A percentile compares a stretch with the other conserved stretches of the same genome.
Conservation (phyloP, 2,797 vertebrate genomes). For the Coreius guichenoti region DNA sequence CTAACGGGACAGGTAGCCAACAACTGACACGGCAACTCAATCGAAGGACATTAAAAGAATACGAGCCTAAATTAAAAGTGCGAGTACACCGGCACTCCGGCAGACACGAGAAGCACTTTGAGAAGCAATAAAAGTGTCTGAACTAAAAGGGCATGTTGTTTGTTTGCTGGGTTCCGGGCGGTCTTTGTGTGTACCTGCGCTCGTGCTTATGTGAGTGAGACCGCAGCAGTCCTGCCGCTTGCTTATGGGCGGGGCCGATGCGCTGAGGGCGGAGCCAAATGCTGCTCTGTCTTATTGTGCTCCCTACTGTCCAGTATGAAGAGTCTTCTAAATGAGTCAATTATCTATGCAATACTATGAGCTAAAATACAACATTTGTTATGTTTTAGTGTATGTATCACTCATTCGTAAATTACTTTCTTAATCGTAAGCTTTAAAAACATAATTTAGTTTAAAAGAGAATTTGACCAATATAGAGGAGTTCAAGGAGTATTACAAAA, state of each 20-base stretch:
- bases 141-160: neutral
- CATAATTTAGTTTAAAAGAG: neutral
- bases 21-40: constrained; percentile 17
- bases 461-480: neutral
- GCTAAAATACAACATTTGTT: neutral
- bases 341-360: neutral
- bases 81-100: too few species aligned
- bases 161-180: neutral
- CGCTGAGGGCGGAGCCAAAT: constrained; percentile 17
- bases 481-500: neutral
- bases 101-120: neutral
- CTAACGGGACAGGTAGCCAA: constrained; percentile 36
- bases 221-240: neutral
- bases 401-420: neutral
- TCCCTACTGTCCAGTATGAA: constrained; percentile 38
- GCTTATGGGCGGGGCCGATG: constrained; percentile 15
- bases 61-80: neutral
- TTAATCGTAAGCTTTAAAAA: neutral
- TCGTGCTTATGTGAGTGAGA: constrained; percentile 4
- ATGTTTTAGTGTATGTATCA: neutral
- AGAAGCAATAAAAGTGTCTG: neutral
- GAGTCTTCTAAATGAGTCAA: neutral
- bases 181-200: constrained; percentile 34
- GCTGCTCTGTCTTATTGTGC: constrained; percentile 41
- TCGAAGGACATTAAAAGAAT: neutral